Base-by-base conservation (phyloP, 2,113 vertebrate genomes). In the Ochotona princeps region DNA sequence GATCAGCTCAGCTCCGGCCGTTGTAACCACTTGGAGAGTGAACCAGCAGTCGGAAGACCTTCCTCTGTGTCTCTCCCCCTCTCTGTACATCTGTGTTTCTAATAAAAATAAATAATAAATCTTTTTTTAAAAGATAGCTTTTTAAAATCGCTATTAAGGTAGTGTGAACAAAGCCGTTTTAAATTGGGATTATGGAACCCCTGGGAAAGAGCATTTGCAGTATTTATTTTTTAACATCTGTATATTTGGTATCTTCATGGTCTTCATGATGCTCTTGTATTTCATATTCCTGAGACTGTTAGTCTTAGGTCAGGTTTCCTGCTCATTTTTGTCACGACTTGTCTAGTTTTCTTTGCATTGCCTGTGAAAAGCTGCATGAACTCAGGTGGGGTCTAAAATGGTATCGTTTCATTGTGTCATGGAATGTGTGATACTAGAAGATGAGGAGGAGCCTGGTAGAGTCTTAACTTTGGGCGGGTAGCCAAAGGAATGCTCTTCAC, bases 311-410 rank as follows among this genome's bases (percentile, higher is more conserved):
- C 75, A 76, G 79, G 63, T 91, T 90, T 74, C 75, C 67, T 96
- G 95, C 91, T 72, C 95, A 92, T 88, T 96, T 63, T 17, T 73
- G 38, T 81, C 92, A 79, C 96, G 79, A 81, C 74, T 95, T 81
- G 15, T 67, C 54, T 80, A 82, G 63, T 96, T 92, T 96, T 94
- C 49, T 25, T 32, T 89, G 13, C 38, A 23, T 44, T 95, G 93
- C 90, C 88, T 75, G 15, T 35, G 63, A 66, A 94, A 89, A 69
- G 21, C 73, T 97, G 95, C 89, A 93, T 95, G 95, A 95, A 89
- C n/a, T 66, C 3, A 2, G 54, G 72, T 96, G 73, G 74, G 73
- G 96, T 94, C 88, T 90, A 87, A 97, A 96, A 85, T 38, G 60
- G 92, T 70, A 96, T 89, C 89, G 49, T 96, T 96, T 96, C 30